These are phyloP conservation scores for Meliscaeva auricollis DNA, from an alignment of 2,888 invertebrate species.

Conservation along the genomic window DNA sequence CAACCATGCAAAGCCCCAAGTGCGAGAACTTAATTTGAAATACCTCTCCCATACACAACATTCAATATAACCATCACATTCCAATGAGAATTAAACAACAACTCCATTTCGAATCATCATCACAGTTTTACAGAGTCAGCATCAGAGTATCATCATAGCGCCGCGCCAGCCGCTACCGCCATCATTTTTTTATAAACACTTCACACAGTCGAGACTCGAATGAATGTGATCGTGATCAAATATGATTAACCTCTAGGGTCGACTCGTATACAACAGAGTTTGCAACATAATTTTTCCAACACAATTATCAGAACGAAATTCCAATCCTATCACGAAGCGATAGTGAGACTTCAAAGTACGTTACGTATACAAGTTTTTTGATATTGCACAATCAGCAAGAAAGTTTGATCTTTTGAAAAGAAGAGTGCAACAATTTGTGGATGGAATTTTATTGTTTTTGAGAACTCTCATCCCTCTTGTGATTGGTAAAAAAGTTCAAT, in stretches of 20 bases:
- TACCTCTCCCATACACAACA: conserved; percentile 35
- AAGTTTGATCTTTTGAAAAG: conserved; percentile 45
- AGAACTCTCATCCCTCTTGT: not conserved
- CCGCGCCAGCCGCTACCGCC: not conserved
- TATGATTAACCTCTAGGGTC: conserved; percentile 75
- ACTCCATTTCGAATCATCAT: conserved; percentile 27
- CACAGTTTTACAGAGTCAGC: no score
- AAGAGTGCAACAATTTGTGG: no score
- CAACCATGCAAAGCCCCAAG: not conserved
- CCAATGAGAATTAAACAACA: conserved; percentile 32
- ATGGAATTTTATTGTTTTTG: not conserved
- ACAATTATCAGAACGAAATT: conserved; percentile 75
- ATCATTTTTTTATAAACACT: not conserved
- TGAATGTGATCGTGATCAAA: conserved; percentile 65
- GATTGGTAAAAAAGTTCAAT: conserved; percentile 40
- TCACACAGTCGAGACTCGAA: conserved; percentile 38
- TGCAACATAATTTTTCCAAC: conserved; percentile 74
- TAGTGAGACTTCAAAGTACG: not conserved
- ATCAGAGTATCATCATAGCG: conserved; percentile 4
- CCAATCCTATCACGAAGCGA: conserved; percentile 58
- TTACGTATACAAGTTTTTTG: not conserved
- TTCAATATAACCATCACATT: conserved; percentile 57
- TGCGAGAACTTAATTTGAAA: conserved; percentile 12
- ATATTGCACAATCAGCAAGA: conserved; percentile 57
- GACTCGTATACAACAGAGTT: not conserved